Base-by-base conservation (phyloP, 2,113 vertebrate genomes). In the Xenopus borealis region DNA sequence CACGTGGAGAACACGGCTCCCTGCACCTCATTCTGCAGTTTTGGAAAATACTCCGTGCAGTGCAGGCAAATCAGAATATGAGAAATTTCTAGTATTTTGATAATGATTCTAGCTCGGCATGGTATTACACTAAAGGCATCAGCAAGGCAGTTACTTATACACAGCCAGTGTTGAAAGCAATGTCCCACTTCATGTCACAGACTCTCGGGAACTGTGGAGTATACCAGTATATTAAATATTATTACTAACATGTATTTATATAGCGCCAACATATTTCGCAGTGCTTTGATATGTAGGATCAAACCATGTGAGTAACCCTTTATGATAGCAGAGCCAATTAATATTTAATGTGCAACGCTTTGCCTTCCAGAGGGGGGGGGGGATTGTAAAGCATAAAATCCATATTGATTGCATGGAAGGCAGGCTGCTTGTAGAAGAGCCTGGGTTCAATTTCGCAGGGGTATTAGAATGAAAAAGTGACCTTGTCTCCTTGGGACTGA, bases 401-500 rank as follows among this genome's bases (percentile, higher is more conserved):
- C 17, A n/a, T n/a, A 55, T 55, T 12, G 53, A 55, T 55, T 55
- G 53, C 4, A 0, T n/a, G 53, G 53, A 55, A n/a, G 17, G 17
- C 12, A n/a, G 53, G 53, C 8, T 55, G 17, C 53, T 55, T 55
- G 14, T 9, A n/a, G 5, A 55, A 55, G 3, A 55, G 11, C 16
- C 3, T 16, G 53, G 62, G 62, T 63, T 63, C 30, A 16, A 14
- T 62, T 47, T 52, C 53, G 53, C 19, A n/a, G 65, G 33, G 72
- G 67, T 50, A 58, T 65, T 68, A 33, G 58, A 69, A 69, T 75
- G 68, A 66, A 66, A n/a, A 69, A 70, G 62, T 45, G n/a, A 70
- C 74, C 67, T 69, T 70, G 74, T 70, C 74, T 75, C 65, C 57
- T 70, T 62, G 45, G 66, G 46, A 58, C 58, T 67, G 7, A 61